Evolutionary conservation across 2,888 invertebrate species (phyloP).

Genomic region (Silvanus unidentatus): DNA sequence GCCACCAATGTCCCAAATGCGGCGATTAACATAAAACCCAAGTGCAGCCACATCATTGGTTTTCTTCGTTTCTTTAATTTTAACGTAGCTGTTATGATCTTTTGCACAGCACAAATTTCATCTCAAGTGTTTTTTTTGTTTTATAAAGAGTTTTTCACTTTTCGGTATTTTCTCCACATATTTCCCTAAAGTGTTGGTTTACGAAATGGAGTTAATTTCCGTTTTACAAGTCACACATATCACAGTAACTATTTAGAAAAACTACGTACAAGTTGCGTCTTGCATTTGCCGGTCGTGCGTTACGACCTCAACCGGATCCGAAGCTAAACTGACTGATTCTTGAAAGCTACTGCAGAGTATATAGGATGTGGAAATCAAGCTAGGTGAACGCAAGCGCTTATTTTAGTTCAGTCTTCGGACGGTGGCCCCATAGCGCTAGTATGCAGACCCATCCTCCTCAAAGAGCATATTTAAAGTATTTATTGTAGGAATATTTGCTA

Average conservation of each 20-base stretch:
- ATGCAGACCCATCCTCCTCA: conserved; percentile 11
- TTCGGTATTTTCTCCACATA: conserved; percentile 11
- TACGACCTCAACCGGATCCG: conserved; percentile 23
- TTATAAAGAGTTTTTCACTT: no score
- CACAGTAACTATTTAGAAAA: conserved; percentile 10
- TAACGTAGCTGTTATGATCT: no score
- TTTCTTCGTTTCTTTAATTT: no score
- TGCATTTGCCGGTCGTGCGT: conserved; percentile 14
- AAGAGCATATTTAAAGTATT: no score
- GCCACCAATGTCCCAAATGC: conserved; percentile 13
- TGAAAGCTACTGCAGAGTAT: conserved; percentile 39
- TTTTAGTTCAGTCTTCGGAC: conserved; percentile 20
- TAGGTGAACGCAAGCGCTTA: conserved; percentile 27
- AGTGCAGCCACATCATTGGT: conserved; percentile 49
- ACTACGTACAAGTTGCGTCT: no score
- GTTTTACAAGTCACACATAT: conserved; percentile 12
- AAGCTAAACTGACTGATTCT: conserved; percentile 37
- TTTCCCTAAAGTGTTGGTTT: conserved; percentile 5
- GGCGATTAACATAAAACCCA: conserved; percentile 35
- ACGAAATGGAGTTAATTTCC: no score
- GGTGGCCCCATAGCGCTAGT: conserved; percentile 23
- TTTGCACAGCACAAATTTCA: no score
- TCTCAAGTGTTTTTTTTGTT: no score
- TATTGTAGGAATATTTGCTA: no score
- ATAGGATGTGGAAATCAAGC: conserved; percentile 23